Evolutionary conservation across 2,797 vertebrate genomes (phyloP), one percentile per base, ranked within the genome.

Genomic region (Petrocephalus sullivani): DNA sequence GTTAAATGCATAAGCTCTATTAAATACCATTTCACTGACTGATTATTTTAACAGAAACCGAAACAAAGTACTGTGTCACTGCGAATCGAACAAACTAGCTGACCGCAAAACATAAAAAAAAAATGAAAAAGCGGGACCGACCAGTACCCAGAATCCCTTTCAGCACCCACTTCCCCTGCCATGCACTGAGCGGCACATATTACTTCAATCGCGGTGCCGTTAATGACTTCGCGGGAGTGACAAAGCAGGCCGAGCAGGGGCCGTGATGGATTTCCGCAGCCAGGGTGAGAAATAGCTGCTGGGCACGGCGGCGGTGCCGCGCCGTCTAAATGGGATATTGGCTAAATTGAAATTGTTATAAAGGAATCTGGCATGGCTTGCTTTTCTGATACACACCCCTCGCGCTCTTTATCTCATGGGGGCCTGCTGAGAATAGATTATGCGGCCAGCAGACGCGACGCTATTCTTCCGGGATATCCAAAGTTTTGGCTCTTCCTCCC

Each of bases 221-320:
- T 95, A 96, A 96, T 94, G 94, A 95, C 93, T 94, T 96, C 92
- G 94, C 94, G 95, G 91, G 91, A 95, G 92, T 94, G 94, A 96
- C 94, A 96, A 95, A 95, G 94, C 91, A 94, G 93, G 93, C 92
- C 92, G 93, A 93, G 93, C 90, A 91, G 88, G 91, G 89, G 56
- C 84, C 84, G 90, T 91, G 93, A 95, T 95, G 89, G 93, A 95
- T 94, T 94, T 91, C 41, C 92, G 92, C 92, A 91, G 93, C 94
- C 95, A 94, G 95, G 94, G 94, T 94, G 89, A 94, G 93, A 96
- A 95, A 96, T 93, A 90, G 92, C 93, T 92, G 95, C 64, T 89
- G 93, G 94, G 95, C 94, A 92, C 92, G 87, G 91, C 90, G 41
- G 82, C 93, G 3, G 1, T 10, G 14, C 12, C 3, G 3, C 1